These are phyloP conservation scores for Phalacrocorax pelagicus DNA, from an alignment of 2,113 vertebrate genomes.

Conservation along the genomic window DNA sequence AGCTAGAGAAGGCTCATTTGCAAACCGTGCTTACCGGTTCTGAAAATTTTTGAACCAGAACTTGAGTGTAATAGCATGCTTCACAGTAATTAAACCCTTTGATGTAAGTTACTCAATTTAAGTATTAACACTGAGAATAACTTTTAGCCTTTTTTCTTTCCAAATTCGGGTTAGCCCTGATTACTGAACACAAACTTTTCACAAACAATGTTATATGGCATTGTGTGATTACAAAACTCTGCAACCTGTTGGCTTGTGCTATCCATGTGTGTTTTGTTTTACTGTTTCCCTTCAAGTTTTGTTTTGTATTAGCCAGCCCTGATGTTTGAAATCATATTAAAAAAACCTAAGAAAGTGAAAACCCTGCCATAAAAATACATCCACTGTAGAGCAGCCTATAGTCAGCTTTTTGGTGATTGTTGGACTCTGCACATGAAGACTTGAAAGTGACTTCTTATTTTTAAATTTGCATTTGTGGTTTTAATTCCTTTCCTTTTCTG, in stretches of 20 bases:
- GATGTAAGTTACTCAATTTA: slow-evolving; percentile 9
- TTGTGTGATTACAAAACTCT: background rate
- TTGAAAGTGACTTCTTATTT: background rate
- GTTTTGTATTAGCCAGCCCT: background rate
- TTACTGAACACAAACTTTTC: background rate
- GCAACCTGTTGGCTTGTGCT: background rate
- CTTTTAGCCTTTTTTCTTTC: background rate
- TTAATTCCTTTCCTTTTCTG: background rate
- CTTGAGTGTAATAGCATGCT: slow-evolving; percentile 33
- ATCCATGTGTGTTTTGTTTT: too few species aligned
- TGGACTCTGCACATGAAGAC: background rate
- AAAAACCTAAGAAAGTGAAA: background rate
- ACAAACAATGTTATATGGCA: fast-evolving
- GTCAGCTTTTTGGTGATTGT: background rate
- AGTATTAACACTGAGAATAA: background rate
- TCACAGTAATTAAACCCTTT: slow-evolving; percentile 37
- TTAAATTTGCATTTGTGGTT: background rate
- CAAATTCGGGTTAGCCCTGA: background rate
- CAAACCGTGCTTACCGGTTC: background rate
- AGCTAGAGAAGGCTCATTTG: slow-evolving; percentile 31
- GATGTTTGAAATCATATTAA: background rate
- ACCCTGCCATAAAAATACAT: background rate
- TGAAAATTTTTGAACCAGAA: slow-evolving; percentile 39
- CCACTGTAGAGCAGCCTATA: background rate
- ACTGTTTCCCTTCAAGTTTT: background rate